Evolutionary conservation across 1,140 invertebrate genomes (phyloP), one percentile per base, ranked within the genome.

Genomic region (Meteorus sp.): DNA sequence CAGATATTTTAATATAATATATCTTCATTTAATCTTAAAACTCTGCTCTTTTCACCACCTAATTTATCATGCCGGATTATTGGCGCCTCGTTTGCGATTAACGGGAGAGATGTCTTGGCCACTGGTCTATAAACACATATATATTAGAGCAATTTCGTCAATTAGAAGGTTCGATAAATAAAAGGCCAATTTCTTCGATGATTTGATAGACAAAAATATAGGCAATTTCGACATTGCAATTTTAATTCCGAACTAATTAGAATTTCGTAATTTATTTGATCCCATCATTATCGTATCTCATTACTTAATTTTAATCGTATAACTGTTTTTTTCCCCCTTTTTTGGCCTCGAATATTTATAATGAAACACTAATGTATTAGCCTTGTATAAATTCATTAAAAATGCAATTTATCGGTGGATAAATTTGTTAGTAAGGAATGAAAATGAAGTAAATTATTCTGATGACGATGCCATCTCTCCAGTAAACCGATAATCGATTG

Each of bases 1-100:
- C 77, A 79, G 77, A 79, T 80, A 79, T 78, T 80, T 80, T 78
- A 77, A 79, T 80, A 78, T 78, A 76, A 74, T 77, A 78, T 78
- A 77, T 76, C 65, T 72, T 77, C 70, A 72, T 77, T 76, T 77
- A 72, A 72, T 68, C 67, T 78, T 73, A 77, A 80, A 78, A 77
- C 73, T 77, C 73, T 74, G 68, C 68, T 67, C 45, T 43, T 71
- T 60, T 70, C 66, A 64, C 77, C 72, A 65, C 69, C 67, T 68
- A 63, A 68, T 66, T 62, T 55, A 58, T 60, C 56, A 65, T 54
- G 59, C 55, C 59, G 59, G 59, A 65, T 65, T 55, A 50, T 56
- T 63, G 37, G 35, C 52, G 45, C 45, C 47, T 55, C 48, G 31
- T 37, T 51, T 63, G 60, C 63, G 62, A 71, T 61, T 63, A 60